These are phyloP conservation scores for Daktulosphaira vitifoliae DNA, from an alignment of 1,140 invertebrate species.

Conservation along the genomic window DNA sequence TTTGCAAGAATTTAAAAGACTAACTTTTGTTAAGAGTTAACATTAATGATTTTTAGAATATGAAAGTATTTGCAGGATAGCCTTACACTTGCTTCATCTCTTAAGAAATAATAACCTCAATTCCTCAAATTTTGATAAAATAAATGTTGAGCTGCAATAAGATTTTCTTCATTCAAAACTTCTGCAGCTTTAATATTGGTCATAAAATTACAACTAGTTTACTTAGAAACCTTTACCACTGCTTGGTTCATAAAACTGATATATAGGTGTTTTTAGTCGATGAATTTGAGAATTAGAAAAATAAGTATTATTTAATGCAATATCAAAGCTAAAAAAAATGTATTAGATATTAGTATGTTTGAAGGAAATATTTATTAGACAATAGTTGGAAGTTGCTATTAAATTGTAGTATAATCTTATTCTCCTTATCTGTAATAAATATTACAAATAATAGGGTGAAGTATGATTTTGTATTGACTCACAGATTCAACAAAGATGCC, in stretches of 20 bases:
- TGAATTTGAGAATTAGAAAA: neutral
- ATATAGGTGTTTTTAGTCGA: neutral
- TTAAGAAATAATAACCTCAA: too few relatives aligned
- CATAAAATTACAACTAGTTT: neutral
- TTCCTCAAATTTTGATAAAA: slow-evolving; percentile 1
- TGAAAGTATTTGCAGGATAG: neutral
- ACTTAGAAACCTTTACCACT: neutral
- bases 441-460: too few relatives aligned
- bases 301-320: neutral
- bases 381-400: too few relatives aligned
- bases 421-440: too few relatives aligned
- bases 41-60: neutral
- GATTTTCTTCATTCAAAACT: slow-evolving; percentile 7
- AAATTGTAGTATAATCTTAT: too few relatives aligned
- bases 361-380: too few relatives aligned
- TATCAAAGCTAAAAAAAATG: too few relatives aligned
- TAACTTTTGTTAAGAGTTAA: neutral
- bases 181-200: neutral
- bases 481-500: too few relatives aligned
- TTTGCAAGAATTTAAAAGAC: neutral
- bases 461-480: too few relatives aligned
- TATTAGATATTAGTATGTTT: too few relatives aligned
- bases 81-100: neutral
- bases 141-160: neutral
- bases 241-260: neutral